A percentile compares a stretch with the other conserved stretches of the same genome.
Conservation (phyloP, 2,888 invertebrate species). For the Drosophila hawaiiensis region DNA sequence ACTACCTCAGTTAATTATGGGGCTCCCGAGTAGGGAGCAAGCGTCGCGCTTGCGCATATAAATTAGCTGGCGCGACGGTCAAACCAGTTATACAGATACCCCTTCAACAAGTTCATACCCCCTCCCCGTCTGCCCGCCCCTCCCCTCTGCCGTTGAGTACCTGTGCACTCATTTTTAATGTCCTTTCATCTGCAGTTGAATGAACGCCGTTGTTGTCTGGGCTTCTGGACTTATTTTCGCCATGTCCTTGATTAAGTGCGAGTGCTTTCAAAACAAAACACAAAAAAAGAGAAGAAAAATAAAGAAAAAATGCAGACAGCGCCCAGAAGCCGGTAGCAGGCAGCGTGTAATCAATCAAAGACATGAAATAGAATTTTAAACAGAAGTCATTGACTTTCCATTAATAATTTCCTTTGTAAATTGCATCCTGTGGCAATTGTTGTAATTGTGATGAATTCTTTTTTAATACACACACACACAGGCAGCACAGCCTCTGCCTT, state of each 20-base stretch:
- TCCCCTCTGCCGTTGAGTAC: slow-evolving; percentile 37
- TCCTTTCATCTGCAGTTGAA: slow-evolving; percentile 82
- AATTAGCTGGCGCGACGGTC: slow-evolving; percentile 67
- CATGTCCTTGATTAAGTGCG: slow-evolving; percentile 74
- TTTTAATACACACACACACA: slow-evolving; percentile 60
- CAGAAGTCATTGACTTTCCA: slow-evolving; percentile 83
- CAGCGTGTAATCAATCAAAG: slow-evolving; percentile 77
- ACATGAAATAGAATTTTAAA: slow-evolving; percentile 70
- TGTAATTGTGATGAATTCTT: slow-evolving; percentile 82
- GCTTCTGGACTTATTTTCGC: slow-evolving; percentile 74
- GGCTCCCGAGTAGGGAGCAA: slow-evolving; percentile 83
- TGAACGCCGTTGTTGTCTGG: slow-evolving; percentile 71
- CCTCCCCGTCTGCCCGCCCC: slow-evolving; percentile 8
- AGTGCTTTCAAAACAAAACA: slow-evolving; percentile 61
- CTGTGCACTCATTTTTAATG: slow-evolving; percentile 82
- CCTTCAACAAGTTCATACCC: background rate
- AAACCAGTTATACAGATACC: slow-evolving; percentile 58
- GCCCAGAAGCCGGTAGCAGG: slow-evolving; percentile 25
- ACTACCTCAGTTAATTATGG: slow-evolving; percentile 84
- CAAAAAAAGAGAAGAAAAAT: slow-evolving; percentile 3
- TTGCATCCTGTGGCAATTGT: slow-evolving; percentile 80
- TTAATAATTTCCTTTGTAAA: slow-evolving; percentile 82
- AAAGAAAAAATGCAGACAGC: slow-evolving; percentile 1
- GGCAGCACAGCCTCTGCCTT: slow-evolving; percentile 4
- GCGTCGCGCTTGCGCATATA: slow-evolving; percentile 77